Evolutionary conservation across 92 coral and sea anemone genomes (phyloP).

Genomic region (Parazoanthus swiftii): DNA sequence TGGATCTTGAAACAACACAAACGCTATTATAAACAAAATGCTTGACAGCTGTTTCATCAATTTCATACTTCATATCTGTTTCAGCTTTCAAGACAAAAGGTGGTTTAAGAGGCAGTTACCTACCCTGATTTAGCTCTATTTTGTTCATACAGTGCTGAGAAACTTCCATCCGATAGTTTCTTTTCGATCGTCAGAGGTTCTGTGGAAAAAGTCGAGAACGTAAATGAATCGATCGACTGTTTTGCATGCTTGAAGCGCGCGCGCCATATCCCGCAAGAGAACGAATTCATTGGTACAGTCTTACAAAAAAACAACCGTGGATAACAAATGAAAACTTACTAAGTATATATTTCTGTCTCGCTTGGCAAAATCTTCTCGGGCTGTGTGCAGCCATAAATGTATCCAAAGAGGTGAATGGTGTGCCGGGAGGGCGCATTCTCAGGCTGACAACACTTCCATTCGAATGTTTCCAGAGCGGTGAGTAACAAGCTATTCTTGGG

Average conservation of each 20-base stretch:
- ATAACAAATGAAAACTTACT: conserved; percentile 57
- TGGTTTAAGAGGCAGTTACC: not conserved
- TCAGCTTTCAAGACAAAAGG: not conserved
- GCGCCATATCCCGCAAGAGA: not conserved
- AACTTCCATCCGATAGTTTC: conserved; percentile 67
- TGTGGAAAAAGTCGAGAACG: conserved; percentile 33
- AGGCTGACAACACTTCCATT: conserved; percentile 75
- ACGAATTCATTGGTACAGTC: not conserved
- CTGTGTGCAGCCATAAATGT: conserved; percentile 98
- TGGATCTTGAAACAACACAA: no score
- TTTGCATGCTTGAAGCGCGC: not conserved
- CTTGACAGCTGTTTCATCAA: no score
- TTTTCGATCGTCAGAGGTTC: conserved; percentile 90
- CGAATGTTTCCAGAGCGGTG: conserved; percentile 89
- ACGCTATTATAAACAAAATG: no score
- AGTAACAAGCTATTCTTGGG: conserved; percentile 68
- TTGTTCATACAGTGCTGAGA: conserved; percentile 65
- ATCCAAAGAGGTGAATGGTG: conserved; percentile 85
- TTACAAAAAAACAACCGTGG: not conserved
- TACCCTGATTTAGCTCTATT: conserved; percentile 64
- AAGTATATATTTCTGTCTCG: conserved; percentile 87
- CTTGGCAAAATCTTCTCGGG: conserved; percentile 85
- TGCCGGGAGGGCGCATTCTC: conserved; percentile 80
- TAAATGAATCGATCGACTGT: no score
- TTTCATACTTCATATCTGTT: no score